Evolutionary conservation across 1,140 invertebrate species (phyloP), one percentile per base, ranked within the genome.

Genomic region (Belonocnema kinseyi): DNA sequence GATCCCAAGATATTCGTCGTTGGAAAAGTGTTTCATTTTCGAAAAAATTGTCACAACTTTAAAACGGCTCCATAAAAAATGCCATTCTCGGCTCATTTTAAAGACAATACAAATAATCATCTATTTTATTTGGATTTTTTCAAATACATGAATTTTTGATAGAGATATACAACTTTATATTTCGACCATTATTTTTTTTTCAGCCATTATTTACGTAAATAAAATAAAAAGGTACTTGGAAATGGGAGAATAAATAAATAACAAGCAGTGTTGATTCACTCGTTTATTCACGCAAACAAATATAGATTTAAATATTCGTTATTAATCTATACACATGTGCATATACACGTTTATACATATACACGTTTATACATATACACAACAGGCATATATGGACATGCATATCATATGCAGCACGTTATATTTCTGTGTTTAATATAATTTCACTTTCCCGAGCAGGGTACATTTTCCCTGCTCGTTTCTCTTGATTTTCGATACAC

Each of bases 221-320:
- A 33, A 33, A 33, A 33, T 33, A 33, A 72, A 13, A n/a, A 50
- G 14, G 51, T 8, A 46, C 21, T 26, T 70, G 16, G 16, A 10
- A 52, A 11, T 13, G 19, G 46, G 11, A 73, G 80, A 83, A 33
- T 33, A 75, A 56, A 77, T 77, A 75, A 56, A 77, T 77, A 72
- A 77, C 76, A 19, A 73, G 75, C 58, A 75, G 81, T 86, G 81
- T 87, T 88, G 80, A 86, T 86, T 89, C 85, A 87, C 85, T 79
- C 82, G 82, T 90, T 88, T 90, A 88, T 89, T 88, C 86, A 88
- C 85, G 85, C 86, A 88, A 89, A 88, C 85, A 88, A 88, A 83
- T 83, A 87, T 85, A 87, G 82, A 87, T 85, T 87, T 87, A 83
- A 79, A 87, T 87, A 86, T 86, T 79, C 80, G 79, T 86, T 76